Conservation (phyloP, 2,888 invertebrate genomes). For the Tricholauxania praeusta region DNA sequence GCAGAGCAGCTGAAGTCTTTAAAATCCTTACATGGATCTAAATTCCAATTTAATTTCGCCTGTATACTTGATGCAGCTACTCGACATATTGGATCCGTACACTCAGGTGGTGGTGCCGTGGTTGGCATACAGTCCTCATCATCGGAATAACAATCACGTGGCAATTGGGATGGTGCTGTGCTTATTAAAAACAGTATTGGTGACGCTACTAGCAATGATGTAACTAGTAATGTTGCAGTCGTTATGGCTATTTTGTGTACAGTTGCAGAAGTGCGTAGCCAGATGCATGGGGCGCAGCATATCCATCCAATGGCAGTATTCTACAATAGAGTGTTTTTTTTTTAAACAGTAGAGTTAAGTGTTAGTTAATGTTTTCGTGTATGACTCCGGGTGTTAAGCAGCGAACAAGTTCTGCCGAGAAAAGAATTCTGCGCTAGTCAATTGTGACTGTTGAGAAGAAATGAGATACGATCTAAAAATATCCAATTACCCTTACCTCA, state of each 20-base stretch:
- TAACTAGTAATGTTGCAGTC: constrained; percentile 72
- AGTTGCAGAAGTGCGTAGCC: constrained; percentile 71
- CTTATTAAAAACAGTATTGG: constrained; percentile 73
- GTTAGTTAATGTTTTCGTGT: too few relatives aligned
- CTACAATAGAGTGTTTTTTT: constrained; percentile 36
- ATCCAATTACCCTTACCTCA: too few relatives aligned
- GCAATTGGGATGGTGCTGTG: constrained; percentile 66
- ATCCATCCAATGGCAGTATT: constrained; percentile 70
- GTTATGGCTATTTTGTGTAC: constrained; percentile 74
- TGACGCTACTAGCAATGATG: constrained; percentile 72
- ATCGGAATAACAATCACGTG: constrained; percentile 64
- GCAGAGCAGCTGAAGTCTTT: constrained; percentile 66
- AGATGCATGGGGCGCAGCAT: constrained; percentile 72
- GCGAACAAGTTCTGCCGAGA: too few relatives aligned
- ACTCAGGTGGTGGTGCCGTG: constrained; percentile 62
- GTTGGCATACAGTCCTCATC: constrained; percentile 65
- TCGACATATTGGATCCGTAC: constrained; percentile 62
- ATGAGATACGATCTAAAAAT: too few relatives aligned
- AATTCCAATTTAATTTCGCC: constrained; percentile 65
- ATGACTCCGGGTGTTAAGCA: too few relatives aligned
- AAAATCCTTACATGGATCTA: constrained; percentile 66
- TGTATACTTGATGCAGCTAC: constrained; percentile 65
- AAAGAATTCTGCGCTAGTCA: too few relatives aligned
- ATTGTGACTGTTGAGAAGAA: too few relatives aligned
- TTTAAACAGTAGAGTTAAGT: too few relatives aligned